Conservation (phyloP, 2,113 vertebrate species). For the Aythya baeri region DNA sequence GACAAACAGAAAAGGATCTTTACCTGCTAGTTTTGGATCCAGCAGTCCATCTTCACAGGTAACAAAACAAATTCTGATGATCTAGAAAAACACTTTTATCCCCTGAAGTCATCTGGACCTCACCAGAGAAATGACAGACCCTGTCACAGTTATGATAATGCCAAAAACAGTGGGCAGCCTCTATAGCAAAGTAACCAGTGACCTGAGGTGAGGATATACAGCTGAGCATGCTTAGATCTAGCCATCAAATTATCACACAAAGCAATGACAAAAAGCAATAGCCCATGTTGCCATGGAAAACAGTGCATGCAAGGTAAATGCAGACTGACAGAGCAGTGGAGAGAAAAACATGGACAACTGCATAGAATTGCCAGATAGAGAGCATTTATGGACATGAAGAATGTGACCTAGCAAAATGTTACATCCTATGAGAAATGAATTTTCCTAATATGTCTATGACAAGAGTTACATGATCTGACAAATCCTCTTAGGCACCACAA, state of each 20-base stretch:
- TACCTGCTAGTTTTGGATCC: neutral
- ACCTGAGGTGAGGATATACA: neutral
- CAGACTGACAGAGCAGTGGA: neutral
- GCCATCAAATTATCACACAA: neutral
- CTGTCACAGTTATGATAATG: neutral
- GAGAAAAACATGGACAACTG: neutral
- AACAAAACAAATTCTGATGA: neutral
- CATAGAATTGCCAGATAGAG: neutral
- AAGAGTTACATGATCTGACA: neutral
- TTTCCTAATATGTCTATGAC: neutral
- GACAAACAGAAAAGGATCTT: neutral
- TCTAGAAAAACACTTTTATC: constrained; percentile 21
- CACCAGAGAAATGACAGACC: neutral
- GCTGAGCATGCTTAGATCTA: neutral
- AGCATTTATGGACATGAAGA: neutral
- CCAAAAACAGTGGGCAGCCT: neutral
- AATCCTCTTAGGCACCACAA: neutral
- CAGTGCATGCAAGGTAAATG: neutral
- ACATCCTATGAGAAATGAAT: neutral
- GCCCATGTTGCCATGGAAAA: neutral
- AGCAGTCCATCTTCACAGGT: neutral
- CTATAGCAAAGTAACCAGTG: neutral
- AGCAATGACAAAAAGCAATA: neutral
- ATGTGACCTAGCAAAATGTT: neutral
- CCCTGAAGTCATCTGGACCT: constrained; percentile 16